Base-by-base conservation (phyloP, 1,140 invertebrate genomes). In the Rhizoglyphus robini region DNA sequence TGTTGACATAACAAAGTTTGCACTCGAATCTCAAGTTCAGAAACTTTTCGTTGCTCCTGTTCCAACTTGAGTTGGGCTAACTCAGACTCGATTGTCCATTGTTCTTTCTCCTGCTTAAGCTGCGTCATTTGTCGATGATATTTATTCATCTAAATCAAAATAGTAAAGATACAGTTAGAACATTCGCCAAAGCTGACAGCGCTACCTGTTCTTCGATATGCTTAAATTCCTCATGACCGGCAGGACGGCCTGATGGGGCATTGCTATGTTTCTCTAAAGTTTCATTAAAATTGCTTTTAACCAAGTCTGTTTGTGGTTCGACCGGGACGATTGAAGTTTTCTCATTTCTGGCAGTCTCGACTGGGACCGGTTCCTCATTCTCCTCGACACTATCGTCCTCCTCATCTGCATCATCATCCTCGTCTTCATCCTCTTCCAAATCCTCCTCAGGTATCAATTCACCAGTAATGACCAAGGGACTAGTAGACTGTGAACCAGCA, bases 51-150 rank as follows among this genome's bases (percentile, higher is more conserved):
- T 38, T 48, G 63, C 41, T 64, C 63, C 15, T 29, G 27, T 8
- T 49, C 63, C 41, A 70, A 68, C 63, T 78, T 80, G 23, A 79
- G 75, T 68, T 75, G 69, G 36, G 77, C 65, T 29, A 80, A 69
- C 65, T 81, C 76, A 49, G 73, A 72, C 69, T 81, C 79, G 20
- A 80, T 69, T 71, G 76, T 76, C 75, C 77, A 81, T 65, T 80
- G 75, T 69, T 81, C 79, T 66, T 78, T 79, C 30, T 79, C 76
- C 69, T 80, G 30, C 46, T 61, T 23, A 1, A 46, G 8, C 30
- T 60, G 1, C 29, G 36, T 27, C 27, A 51, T 20, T 20, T 23
- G 48, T 8, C 2, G 2, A 13, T 27, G 48, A 51, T 23, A 51
- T 13, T 20, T 13, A 11, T n/a, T 51, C 3, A 51, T 20, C 48